Evolutionary conservation across 1,140 invertebrate genomes (phyloP).

Genomic region (Phocides pigmalion): DNA sequence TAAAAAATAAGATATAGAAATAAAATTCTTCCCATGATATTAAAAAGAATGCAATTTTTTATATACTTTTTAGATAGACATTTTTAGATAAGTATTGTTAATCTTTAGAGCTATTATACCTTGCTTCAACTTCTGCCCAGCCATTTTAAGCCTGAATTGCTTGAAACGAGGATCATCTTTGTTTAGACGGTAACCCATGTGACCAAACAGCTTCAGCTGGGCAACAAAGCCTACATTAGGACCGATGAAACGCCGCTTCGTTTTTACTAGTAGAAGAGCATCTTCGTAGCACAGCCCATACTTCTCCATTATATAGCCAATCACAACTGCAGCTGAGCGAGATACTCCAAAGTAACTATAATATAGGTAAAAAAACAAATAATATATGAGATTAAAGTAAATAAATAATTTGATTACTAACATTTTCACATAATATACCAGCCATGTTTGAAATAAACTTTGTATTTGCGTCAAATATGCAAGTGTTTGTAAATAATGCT

Average conservation of each 20-base stretch:
- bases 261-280: constrained; percentile 88
- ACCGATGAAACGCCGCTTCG: constrained; percentile 86
- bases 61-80: too few relatives aligned
- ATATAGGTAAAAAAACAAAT: constrained; percentile 23
- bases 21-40: too few relatives aligned
- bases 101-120: constrained; percentile 56
- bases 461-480: too few relatives aligned
- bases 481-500: too few relatives aligned
- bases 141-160: constrained; percentile 89
- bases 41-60: too few relatives aligned
- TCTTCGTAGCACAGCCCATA: constrained; percentile 88
- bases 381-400: too few relatives aligned
- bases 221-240: constrained; percentile 91
- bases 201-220: constrained; percentile 90
- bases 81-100: too few relatives aligned
- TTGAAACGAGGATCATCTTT: constrained; percentile 89
- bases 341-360: constrained; percentile 93
- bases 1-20: too few relatives aligned
- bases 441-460: too few relatives aligned
- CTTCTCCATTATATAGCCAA: constrained; percentile 94
- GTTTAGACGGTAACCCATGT: constrained; percentile 90
- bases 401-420: too few relatives aligned
- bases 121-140: constrained; percentile 92
- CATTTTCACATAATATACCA: too few relatives aligned
- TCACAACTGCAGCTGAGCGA: constrained; percentile 91